A percentile compares a stretch with the other conserved stretches of the same genome.
Evolutionary conservation across 2,888 invertebrate genomes (phyloP).

Genomic region (Dastarcus helophoroides): DNA sequence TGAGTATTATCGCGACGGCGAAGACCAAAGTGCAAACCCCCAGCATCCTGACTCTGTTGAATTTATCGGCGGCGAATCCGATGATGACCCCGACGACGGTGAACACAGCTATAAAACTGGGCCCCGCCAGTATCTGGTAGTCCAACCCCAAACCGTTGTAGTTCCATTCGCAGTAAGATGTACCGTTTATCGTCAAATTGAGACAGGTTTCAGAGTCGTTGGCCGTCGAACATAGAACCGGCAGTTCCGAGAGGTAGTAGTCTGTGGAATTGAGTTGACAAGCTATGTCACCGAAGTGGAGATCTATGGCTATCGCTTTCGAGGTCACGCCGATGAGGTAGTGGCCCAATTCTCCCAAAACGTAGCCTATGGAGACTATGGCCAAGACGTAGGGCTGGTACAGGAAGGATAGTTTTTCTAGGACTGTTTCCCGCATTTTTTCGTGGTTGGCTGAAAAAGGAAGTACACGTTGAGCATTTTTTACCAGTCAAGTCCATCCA

Average conservation of each 20-base stretch:
- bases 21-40: conserved; percentile 69
- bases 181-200: conserved; percentile 59
- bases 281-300: conserved; percentile 77
- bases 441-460: no score
- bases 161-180: conserved; percentile 78
- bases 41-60: conserved; percentile 62
- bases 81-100: conserved; percentile 78
- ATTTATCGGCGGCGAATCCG: conserved; percentile 72
- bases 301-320: conserved; percentile 71
- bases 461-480: no score
- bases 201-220: conserved; percentile 44
- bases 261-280: conserved; percentile 65
- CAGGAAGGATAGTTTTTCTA: conserved; percentile 52
- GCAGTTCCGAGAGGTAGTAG: conserved; percentile 41
- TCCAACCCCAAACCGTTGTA: conserved; percentile 86
- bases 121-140: conserved; percentile 87
- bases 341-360: conserved; percentile 78
- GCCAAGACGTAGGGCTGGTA: conserved; percentile 72
- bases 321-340: conserved; percentile 83
- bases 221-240: conserved; percentile 44
- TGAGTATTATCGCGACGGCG: conserved; percentile 72
- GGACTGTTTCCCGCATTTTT: conserved; percentile 33
- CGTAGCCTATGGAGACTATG: conserved; percentile 71
- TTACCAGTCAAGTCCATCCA: no score
- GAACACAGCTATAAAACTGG: conserved; percentile 85